These are phyloP conservation scores for Bombycilla garrulus DNA, from an alignment of 2,113 vertebrate genomes.

Conservation along the genomic window DNA sequence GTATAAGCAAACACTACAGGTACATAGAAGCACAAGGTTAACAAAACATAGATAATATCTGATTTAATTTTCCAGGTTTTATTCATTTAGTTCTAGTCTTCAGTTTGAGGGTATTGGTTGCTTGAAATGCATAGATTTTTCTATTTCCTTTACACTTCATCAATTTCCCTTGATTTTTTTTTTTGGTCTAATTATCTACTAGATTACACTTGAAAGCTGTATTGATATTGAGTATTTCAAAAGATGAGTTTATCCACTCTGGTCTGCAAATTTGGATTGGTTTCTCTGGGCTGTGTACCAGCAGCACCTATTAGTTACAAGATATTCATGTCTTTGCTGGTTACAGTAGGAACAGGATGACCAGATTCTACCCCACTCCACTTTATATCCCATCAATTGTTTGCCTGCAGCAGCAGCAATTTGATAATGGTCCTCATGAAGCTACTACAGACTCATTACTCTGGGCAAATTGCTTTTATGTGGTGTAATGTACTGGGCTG, in stretches of 20 bases:
- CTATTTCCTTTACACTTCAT: background rate
- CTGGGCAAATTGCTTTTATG: slow-evolving; percentile 75
- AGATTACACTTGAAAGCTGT: slow-evolving; percentile 32
- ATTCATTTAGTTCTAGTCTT: background rate
- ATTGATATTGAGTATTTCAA: background rate
- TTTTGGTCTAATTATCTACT: slow-evolving; percentile 5
- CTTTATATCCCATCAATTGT: slow-evolving; percentile 40
- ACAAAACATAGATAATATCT: background rate
- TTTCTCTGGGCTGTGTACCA: background rate
- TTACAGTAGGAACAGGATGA: background rate
- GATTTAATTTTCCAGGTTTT: background rate
- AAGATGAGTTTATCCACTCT: background rate
- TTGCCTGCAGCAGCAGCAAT: slow-evolving; percentile 58
- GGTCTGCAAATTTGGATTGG: background rate
- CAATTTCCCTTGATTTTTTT: slow-evolving; percentile 1
- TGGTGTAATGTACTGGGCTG: slow-evolving; percentile 59
- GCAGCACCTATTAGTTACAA: background rate
- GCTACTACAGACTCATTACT: slow-evolving; percentile 72
- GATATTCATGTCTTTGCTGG: background rate
- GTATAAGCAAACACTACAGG: background rate
- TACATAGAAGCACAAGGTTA: background rate
- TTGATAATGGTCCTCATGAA: slow-evolving; percentile 57
- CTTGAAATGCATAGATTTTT: slow-evolving; percentile 10
- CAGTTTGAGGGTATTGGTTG: background rate
- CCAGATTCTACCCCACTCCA: background rate